These are phyloP conservation scores for Ostrea denselamellosa DNA, from an alignment of 1,140 invertebrate species.

Conservation along the genomic window DNA sequence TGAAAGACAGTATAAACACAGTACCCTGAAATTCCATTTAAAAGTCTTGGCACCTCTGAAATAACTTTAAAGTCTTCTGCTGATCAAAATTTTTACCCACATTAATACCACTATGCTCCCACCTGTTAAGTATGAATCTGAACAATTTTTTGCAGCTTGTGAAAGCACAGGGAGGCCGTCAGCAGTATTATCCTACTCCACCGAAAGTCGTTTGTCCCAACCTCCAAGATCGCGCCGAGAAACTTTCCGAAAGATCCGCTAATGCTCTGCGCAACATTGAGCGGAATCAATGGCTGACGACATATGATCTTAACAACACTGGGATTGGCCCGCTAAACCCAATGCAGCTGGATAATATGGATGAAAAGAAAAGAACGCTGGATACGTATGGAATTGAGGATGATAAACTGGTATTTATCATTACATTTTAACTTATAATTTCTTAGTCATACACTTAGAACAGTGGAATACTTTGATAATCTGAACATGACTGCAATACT, in stretches of 20 bases:
- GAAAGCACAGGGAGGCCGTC: slow-evolving; percentile 66
- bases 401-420: slow-evolving; percentile 69
- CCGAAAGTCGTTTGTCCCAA: slow-evolving; percentile 73
- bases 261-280: slow-evolving; percentile 75
- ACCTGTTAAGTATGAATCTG: too few species aligned
- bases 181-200: slow-evolving; percentile 74
- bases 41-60: too few species aligned
- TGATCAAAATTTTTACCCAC: too few species aligned
- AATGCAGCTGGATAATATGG: slow-evolving; percentile 72
- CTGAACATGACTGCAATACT: neutral
- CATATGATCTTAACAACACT: slow-evolving; percentile 71
- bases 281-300: slow-evolving; percentile 74
- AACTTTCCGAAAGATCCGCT: slow-evolving; percentile 61
- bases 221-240: slow-evolving; percentile 63
- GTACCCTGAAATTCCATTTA: too few species aligned
- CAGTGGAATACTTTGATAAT: neutral
- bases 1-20: too few species aligned
- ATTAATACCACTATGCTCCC: too few species aligned
- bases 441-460: neutral
- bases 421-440: neutral
- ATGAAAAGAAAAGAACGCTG: slow-evolving; percentile 67
- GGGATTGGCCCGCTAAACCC: slow-evolving; percentile 74
- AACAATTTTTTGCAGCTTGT: slow-evolving; percentile 59
- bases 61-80: too few species aligned
- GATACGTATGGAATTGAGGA: slow-evolving; percentile 66